These are phyloP conservation scores for Clunio marinus DNA, from an alignment of 2,888 invertebrate genomes.

Conservation along the genomic window DNA sequence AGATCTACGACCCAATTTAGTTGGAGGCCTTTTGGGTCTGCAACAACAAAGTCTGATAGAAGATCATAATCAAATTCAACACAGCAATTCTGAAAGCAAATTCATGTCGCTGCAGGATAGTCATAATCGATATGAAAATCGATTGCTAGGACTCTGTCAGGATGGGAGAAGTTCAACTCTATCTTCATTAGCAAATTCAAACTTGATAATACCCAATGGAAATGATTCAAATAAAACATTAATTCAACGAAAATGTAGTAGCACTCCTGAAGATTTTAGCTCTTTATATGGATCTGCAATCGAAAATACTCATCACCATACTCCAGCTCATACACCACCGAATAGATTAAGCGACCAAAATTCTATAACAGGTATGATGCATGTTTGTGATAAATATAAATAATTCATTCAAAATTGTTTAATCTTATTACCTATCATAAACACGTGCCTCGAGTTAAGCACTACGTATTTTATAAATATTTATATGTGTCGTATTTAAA, in stretches of 20 bases:
- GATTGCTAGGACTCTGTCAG: conserved; percentile 48
- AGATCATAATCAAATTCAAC: conserved; percentile 61
- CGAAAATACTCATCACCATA: conserved; percentile 55
- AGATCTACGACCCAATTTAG: conserved; percentile 76
- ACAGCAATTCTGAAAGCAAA: conserved; percentile 53
- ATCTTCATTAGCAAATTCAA: conserved; percentile 16
- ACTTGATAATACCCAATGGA: conserved; percentile 37
- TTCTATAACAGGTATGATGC: conserved; percentile 57
- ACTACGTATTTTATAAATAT: too few species aligned
- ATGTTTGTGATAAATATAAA: too few species aligned
- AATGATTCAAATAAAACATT: conserved; percentile 48
- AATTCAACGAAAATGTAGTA: conserved; percentile 68
- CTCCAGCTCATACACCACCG: conserved; percentile 69
- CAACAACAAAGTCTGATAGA: conserved; percentile 74
- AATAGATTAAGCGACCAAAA: conserved; percentile 56
- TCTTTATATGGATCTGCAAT: conserved; percentile 68
- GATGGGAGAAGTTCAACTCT: conserved; percentile 25
- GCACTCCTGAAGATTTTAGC: conserved; percentile 83
- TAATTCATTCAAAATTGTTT: background rate
- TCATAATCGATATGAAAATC: conserved; percentile 52
- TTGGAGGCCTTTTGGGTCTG: conserved; percentile 72
- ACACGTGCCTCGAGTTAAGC: too few species aligned
- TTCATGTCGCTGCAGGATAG: conserved; percentile 54
- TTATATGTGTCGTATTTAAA: too few species aligned
- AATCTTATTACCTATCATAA: too few species aligned